A percentile compares a stretch with the other conserved stretches of the same genome.
These are phyloP conservation scores for Pycnonotus jocosus DNA, from an alignment of 2,113 vertebrate species.

Conservation along the genomic window DNA sequence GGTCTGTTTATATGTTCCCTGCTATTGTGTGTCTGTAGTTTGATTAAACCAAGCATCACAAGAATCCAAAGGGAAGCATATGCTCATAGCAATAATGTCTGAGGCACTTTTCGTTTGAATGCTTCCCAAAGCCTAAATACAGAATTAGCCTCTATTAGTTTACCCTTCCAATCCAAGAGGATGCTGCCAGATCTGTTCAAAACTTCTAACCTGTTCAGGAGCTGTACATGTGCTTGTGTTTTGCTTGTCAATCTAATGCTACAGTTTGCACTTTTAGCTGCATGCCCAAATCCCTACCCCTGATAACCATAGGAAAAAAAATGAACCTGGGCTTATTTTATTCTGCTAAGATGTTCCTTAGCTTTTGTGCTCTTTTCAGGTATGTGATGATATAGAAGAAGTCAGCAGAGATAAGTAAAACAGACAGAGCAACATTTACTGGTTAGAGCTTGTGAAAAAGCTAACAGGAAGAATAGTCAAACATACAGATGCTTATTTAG, in stretches of 20 bases:
- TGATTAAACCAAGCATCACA: conserved; percentile 42
- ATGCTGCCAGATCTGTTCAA: neutral
- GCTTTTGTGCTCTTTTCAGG: neutral
- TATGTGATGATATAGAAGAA: neutral
- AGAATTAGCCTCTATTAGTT: neutral
- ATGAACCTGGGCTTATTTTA: neutral
- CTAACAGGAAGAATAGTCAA: neutral
- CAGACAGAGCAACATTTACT: neutral
- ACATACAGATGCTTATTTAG: neutral
- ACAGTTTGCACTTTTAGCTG: neutral
- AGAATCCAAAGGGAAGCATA: neutral
- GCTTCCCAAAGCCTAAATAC: neutral
- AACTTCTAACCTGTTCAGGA: neutral
- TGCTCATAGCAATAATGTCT: neutral
- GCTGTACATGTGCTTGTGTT: neutral
- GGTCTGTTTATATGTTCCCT: neutral
- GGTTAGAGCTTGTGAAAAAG: neutral
- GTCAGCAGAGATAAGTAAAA: neutral
- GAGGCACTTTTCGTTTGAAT: neutral
- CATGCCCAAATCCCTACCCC: neutral
- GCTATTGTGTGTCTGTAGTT: conserved; percentile 33
- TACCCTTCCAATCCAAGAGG: neutral
- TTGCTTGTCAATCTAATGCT: neutral
- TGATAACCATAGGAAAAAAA: neutral
- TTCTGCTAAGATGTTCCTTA: neutral